Evolutionary conservation across 2,888 invertebrate genomes (phyloP).

Genomic region (Sphaerophoria rueppellii): DNA sequence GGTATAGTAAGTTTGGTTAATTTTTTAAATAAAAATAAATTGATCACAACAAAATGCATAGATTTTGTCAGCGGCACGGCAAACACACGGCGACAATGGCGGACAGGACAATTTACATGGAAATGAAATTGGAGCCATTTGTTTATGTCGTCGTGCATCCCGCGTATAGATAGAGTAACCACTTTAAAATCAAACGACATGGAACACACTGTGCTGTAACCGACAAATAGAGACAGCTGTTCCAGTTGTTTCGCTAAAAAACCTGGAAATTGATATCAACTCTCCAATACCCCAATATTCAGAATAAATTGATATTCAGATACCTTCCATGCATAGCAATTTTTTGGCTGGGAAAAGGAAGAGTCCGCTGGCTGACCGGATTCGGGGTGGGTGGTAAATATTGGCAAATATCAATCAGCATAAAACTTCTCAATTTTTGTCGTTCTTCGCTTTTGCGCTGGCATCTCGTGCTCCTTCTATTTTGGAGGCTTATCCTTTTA

Average conservation of each 20-base stretch:
- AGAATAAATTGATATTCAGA: constrained; percentile 36
- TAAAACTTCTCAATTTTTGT: constrained; percentile 46
- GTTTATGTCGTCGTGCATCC: constrained; percentile 39
- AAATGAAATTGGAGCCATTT: constrained; percentile 70
- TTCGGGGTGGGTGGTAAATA: constrained; percentile 29
- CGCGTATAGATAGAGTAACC: constrained; percentile 1
- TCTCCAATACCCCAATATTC: constrained; percentile 9
- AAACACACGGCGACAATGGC: too few relatives aligned
- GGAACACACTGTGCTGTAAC: constrained; percentile 35
- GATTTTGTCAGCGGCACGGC: constrained; percentile 5
- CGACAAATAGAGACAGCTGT: neutral
- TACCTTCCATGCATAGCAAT: constrained; percentile 18
- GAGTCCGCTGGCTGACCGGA: neutral
- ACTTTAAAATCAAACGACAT: constrained; percentile 65
- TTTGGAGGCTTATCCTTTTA: constrained; percentile 63
- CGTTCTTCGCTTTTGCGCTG: neutral
- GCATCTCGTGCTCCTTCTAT: constrained; percentile 25
- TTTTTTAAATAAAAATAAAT: constrained; percentile 50
- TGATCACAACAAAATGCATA: constrained; percentile 58
- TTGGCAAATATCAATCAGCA: constrained; percentile 69
- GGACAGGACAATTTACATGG: constrained; percentile 55
- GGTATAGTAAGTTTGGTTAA: constrained; percentile 14
- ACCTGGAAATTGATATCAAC: constrained; percentile 57
- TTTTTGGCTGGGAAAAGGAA: neutral
- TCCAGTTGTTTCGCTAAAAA: constrained; percentile 42